Evolutionary conservation across 92 coral and sea anemone species (phyloP).

Genomic region (Phenganax stokvisi): DNA sequence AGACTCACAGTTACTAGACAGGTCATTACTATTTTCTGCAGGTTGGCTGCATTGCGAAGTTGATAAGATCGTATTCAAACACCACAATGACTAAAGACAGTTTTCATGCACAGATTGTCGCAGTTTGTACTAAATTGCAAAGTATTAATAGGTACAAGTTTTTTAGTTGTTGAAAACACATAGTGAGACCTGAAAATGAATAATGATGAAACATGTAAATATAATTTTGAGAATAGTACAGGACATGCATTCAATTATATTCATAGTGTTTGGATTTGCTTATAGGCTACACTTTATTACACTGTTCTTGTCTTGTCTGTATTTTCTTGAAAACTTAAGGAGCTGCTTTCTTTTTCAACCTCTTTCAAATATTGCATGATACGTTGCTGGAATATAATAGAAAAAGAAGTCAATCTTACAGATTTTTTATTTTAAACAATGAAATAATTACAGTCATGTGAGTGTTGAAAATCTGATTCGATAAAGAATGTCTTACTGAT

Average conservation of each 20-base stretch:
- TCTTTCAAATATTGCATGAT: slow-evolving; percentile 48
- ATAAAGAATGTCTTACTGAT: slow-evolving; percentile 60
- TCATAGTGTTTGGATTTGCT: background rate
- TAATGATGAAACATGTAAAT: background rate
- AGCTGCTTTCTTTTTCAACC: slow-evolving; percentile 51
- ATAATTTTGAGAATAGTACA: background rate
- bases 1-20: no score
- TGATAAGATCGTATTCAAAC: background rate
- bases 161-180: no score
- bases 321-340: background rate
- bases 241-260: background rate
- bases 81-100: background rate
- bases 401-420: no score
- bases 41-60: slow-evolving; percentile 38
- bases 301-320: background rate
- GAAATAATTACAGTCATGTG: background rate
- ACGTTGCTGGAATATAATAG: slow-evolving; percentile 42
- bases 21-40: background rate
- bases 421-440: background rate
- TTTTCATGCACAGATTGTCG: background rate
- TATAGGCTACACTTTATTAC: no score
- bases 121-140: background rate
- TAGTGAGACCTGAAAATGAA: background rate
- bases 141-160: no score
- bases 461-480: background rate